Evolutionary conservation across 2,797 vertebrate species (phyloP), one percentile per base, ranked within the genome.

Genomic region (Enteromius trimaculatus): DNA sequence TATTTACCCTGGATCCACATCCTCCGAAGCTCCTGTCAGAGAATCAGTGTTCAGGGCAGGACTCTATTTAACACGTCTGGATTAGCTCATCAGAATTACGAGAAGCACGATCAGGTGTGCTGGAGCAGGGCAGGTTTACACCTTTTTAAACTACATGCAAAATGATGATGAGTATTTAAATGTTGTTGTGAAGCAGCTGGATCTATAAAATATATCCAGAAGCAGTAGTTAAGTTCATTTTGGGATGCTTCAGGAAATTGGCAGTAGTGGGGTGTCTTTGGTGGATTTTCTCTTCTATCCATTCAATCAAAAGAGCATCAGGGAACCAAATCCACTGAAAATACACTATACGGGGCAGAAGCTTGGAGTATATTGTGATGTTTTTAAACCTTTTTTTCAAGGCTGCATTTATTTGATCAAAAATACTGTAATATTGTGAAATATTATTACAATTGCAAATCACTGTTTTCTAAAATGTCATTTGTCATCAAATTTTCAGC

Each of bases 261-360:
- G 5, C 49, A 8, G 14, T 79, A 9, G 26, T 23, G 9, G 39
- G 17, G 51, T 17, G 2, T 65, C n/a, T 51, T 75, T 70, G 34
- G 16, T 29, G 31, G 64, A 62, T 13, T 51, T 70, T 14, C 29
- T 62, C 21, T 60, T 68, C 42, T n/a, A 31, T 60, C 23, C 14
- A 55, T 81, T n/a, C 55, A 69, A 60, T 77, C 23, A 77, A 82
- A 82, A 68, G 26, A 34, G 19, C 39, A 34, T 10, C 26, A 72
- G n/a, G 55, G 9, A 42, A 47, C 16, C 4, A 80, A 31, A 70
- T 58, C 65, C 37, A 60, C 37, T 44, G 7, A 19, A 53, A 26
- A 26, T 69, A 8, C 34, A 62, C 60, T 29, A 7, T 31, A 17
- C 16, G 6, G 60, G 26, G 26, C 13, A 62, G 14, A 62, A 2